A percentile compares a stretch with the other conserved stretches of the same genome.
These are phyloP conservation scores for Cryptocephalus primarius DNA, from an alignment of 2,888 invertebrate genomes.

Conservation along the genomic window DNA sequence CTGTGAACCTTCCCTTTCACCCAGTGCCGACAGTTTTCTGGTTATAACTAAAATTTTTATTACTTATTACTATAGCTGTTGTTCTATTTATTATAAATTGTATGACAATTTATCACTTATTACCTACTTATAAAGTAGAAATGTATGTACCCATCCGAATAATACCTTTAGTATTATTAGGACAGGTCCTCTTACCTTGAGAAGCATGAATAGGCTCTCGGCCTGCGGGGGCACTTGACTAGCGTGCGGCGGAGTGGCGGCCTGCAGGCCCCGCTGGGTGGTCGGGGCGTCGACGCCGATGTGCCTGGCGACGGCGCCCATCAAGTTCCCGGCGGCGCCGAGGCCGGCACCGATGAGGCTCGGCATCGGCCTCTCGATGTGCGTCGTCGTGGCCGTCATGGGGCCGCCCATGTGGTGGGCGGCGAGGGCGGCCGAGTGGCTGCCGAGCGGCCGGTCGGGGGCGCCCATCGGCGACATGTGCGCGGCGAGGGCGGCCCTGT, in stretches of 20 bases:
- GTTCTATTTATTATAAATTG: too few relatives aligned
- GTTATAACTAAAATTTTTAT: too few relatives aligned
- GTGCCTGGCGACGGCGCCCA: constrained; percentile 35
- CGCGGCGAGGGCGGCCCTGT: constrained; percentile 26
- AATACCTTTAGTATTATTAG: not conserved
- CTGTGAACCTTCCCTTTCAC: too few relatives aligned
- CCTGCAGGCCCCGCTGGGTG: constrained; percentile 42
- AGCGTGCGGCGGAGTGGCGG: constrained; percentile 58
- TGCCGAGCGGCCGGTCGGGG: constrained; percentile 27
- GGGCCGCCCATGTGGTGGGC: constrained; percentile 7
- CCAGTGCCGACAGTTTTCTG: too few relatives aligned
- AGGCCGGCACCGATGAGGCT: constrained; percentile 33
- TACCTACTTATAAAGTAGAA: too few relatives aligned
- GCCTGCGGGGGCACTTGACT: constrained; percentile 73
- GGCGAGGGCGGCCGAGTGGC: constrained; percentile 14
- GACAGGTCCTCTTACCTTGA: constrained; percentile 44
- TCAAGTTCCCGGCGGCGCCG: constrained; percentile 35
- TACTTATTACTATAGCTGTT: too few relatives aligned
- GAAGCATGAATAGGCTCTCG: constrained; percentile 68
- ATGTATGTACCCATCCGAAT: not conserved
- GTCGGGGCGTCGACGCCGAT: constrained; percentile 43
- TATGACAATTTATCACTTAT: too few relatives aligned
- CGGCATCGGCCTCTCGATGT: constrained; percentile 27
- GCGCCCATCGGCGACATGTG: constrained; percentile 30
- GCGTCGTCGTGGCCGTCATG: constrained; percentile 14